Evolutionary conservation across 1,140 invertebrate genomes (phyloP), one percentile per base, ranked within the genome.

Genomic region (Caenorhabditis tropicalis): DNA sequence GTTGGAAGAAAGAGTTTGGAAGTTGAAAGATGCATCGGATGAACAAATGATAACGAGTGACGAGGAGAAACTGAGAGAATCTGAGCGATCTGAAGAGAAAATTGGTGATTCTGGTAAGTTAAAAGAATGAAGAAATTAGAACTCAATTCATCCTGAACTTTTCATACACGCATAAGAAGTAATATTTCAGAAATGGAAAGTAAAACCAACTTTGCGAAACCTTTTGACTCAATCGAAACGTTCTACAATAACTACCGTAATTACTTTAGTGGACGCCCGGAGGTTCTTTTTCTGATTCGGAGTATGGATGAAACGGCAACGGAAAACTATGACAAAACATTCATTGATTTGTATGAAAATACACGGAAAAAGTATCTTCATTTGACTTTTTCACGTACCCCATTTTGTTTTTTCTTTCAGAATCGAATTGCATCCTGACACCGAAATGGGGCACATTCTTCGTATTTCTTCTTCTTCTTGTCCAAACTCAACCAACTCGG

Each of bases 161-260:
- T n/a, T n/a, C n/a, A n/a, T n/a, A n/a, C 39, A 43, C 5, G 5
- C 5, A 43, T 6, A 43, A 43, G 5, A 43, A 12, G 12, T 43
- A 6, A 19, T 2, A 6, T 51, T 51, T 51, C 48, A 51, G 48
- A 51, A 51, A 5, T 6, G 12, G 48, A 16, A 12, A 43, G 39
- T 12, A 43, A 43, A 5, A 5, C 15, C 48, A 51, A 51, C 48
- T 51, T 51, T 0, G 15, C 5, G 10, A 51, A 16, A 51, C 48
- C 10, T 65, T 21, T 36, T 2, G 36, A 74, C 10, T 24, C n/a
- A 24, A 31, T 24, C 6, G 65, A 74, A 10, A 29, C 4, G 15
- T 74, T 74, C 65, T 74, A 74, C 65, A 74, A 74, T 29, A 74
- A 74, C 65, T 74, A 43, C n/a, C 33, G 65, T 21, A 31, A 46